These are phyloP conservation scores for Calliphora vicina DNA, from an alignment of 1,140 invertebrate species.

Conservation along the genomic window DNA sequence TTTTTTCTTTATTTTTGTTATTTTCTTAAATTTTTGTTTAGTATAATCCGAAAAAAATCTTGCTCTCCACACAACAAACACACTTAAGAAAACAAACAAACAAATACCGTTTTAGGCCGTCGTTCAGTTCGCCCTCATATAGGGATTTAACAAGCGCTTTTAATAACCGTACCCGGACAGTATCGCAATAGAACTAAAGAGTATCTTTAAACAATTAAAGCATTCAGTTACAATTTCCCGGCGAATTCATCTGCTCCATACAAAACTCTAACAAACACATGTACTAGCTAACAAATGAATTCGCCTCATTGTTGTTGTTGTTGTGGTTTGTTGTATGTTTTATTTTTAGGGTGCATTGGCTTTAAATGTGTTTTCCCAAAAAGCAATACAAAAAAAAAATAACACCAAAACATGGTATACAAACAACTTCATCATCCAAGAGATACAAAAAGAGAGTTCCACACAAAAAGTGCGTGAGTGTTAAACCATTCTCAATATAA, in stretches of 20 bases:
- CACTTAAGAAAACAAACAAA: not conserved
- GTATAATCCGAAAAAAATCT: no score
- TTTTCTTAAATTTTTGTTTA: no score
- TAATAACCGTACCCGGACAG: slow-evolving; percentile 24
- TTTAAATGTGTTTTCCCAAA: not conserved
- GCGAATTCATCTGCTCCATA: not conserved
- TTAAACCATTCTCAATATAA: no score
- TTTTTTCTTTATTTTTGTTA: no score
- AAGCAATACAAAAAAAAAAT: no score
- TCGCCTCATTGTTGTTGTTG: no score
- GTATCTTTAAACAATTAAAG: not conserved
- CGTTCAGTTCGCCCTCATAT: not conserved
- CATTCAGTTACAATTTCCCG: not conserved
- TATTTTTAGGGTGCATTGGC: not conserved
- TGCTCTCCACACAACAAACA: no score
- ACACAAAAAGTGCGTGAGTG: not conserved
- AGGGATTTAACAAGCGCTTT: not conserved
- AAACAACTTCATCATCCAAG: not conserved
- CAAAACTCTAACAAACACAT: not conserved
- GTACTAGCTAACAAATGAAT: not conserved
- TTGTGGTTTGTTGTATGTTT: not conserved
- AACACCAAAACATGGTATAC: not conserved
- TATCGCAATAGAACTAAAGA: slow-evolving; percentile 24
- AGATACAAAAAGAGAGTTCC: not conserved
- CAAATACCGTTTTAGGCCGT: not conserved